These are phyloP conservation scores for Lordiphosa clarofinis DNA, from an alignment of 1,140 invertebrate species.

Conservation along the genomic window DNA sequence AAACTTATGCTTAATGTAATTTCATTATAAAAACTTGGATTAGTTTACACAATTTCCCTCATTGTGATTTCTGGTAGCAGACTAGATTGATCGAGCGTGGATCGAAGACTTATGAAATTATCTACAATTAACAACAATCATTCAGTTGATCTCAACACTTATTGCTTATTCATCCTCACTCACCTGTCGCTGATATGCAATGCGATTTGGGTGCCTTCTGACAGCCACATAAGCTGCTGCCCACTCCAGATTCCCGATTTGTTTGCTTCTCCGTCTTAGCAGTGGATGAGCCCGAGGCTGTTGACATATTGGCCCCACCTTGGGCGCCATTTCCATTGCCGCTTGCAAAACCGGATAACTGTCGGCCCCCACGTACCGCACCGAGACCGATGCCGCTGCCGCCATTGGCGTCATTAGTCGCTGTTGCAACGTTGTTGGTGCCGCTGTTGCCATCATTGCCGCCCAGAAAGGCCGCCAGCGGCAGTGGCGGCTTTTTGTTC, in stretches of 20 bases:
- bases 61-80: too few relatives aligned
- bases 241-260: conserved; percentile 23
- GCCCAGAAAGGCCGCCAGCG: conserved; percentile 58
- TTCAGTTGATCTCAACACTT: too few relatives aligned
- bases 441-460: conserved; percentile 34
- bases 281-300: neutral
- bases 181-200: conserved; percentile 79
- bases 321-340: conserved; percentile 27
- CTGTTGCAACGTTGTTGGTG: conserved; percentile 23
- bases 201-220: conserved; percentile 78
- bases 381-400: conserved; percentile 8
- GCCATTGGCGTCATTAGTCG: conserved; percentile 23
- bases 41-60: too few relatives aligned
- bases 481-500: conserved; percentile 72
- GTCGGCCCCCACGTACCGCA: conserved; percentile 26
- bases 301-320: conserved; percentile 10
- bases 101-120: too few relatives aligned
- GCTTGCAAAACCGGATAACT: conserved; percentile 26
- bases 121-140: too few relatives aligned
- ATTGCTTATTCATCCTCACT: conserved; percentile 17
- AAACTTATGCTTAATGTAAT: too few relatives aligned
- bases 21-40: too few relatives aligned
- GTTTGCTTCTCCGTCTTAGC: conserved; percentile 49
- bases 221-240: conserved; percentile 65
- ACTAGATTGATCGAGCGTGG: too few relatives aligned